Evolutionary conservation across 2,888 invertebrate genomes (phyloP).

Genomic region (Cantharis lateralis): DNA sequence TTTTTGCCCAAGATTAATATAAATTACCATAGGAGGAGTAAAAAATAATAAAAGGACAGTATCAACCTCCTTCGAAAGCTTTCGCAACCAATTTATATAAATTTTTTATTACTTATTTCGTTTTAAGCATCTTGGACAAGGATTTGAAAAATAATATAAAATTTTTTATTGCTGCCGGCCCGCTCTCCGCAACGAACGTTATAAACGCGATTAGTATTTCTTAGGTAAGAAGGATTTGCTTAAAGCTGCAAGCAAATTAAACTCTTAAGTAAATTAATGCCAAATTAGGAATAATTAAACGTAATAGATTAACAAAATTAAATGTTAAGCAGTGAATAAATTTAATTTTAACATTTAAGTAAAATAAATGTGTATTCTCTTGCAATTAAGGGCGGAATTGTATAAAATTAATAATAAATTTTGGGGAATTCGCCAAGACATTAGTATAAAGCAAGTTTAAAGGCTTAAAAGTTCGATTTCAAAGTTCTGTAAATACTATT

Average conservation of each 20-base stretch:
- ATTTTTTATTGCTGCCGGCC: background rate
- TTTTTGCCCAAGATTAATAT: conserved; percentile 11
- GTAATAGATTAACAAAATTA: conserved; percentile 11
- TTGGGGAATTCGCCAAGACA: background rate
- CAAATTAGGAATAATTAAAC: conserved; percentile 12
- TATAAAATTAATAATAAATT: background rate
- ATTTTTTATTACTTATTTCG: background rate
- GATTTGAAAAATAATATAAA: background rate
- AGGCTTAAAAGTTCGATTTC: conserved; percentile 23
- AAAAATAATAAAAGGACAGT: background rate
- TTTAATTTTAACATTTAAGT: conserved; percentile 10
- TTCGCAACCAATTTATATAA: background rate
- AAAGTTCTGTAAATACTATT: conserved; percentile 25
- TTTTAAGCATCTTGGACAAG: background rate
- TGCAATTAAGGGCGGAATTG: background rate
- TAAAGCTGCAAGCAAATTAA: background rate
- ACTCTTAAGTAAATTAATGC: conserved; percentile 19
- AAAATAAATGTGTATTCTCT: background rate
- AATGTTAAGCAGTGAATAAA: conserved; percentile 11
- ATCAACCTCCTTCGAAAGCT: background rate
- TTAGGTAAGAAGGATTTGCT: background rate
- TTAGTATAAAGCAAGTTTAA: conserved; percentile 20
- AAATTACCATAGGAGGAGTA: conserved; percentile 8
- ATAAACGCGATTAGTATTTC: background rate
- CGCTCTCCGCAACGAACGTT: background rate